Conservation (phyloP, 1,140 invertebrate genomes). For the Contarinia nasturtii region DNA sequence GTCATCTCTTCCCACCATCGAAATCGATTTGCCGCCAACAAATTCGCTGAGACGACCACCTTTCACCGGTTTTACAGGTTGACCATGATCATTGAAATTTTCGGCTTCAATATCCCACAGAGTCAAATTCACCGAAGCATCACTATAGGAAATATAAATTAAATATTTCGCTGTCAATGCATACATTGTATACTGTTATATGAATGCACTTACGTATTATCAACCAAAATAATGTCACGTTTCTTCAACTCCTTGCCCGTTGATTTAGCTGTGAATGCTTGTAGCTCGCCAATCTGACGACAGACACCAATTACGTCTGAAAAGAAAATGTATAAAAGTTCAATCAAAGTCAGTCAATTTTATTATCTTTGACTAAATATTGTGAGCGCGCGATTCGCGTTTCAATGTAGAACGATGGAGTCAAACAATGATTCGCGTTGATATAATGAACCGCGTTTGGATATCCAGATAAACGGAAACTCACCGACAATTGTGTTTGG, state of each 20-base stretch:
- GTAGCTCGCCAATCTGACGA: constrained; percentile 50
- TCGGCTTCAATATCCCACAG: constrained; percentile 70
- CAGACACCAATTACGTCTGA: constrained; percentile 84
- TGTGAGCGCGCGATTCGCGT: too few species aligned
- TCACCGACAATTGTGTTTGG: constrained; percentile 53
- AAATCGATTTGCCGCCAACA: constrained; percentile 40
- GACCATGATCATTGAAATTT: constrained; percentile 52
- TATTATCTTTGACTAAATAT: too few species aligned
- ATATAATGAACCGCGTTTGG: too few species aligned
- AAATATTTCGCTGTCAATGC: too few species aligned
- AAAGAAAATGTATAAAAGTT: constrained; percentile 13
- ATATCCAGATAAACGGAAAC: constrained; percentile 1
- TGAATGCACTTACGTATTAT: constrained; percentile 24
- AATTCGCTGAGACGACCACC: constrained; percentile 54
- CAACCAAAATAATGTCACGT: constrained; percentile 72
- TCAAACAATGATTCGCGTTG: too few species aligned
- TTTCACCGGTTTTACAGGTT: constrained; percentile 72
- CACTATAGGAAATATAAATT: too few species aligned
- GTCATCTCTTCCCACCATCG: constrained; percentile 28
- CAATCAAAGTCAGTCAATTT: too few species aligned
- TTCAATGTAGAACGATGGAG: too few species aligned
- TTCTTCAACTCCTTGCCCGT: constrained; percentile 75
- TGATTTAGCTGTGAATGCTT: constrained; percentile 46
- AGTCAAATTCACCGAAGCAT: constrained; percentile 36
- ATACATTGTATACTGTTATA: too few species aligned